phyloP scores from a whole-genome alignment of 2,113 vertebrate species.

The Bombycilla garrulus region DNA sequence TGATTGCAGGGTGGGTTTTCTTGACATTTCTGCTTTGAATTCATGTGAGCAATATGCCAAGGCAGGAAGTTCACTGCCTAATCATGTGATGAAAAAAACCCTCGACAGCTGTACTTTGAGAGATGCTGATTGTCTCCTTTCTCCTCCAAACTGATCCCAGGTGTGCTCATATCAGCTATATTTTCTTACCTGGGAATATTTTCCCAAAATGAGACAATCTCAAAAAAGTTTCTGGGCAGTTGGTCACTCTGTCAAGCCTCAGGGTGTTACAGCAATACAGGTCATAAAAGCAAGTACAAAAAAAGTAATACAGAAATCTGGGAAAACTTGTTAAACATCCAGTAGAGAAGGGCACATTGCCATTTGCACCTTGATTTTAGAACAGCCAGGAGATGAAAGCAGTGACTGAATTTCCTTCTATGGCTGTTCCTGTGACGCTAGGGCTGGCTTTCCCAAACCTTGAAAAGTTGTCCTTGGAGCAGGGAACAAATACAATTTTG shows the following conservation, averaged over 20 bases:
- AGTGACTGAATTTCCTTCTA: neutral
- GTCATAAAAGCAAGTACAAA: neutral
- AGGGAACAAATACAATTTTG: neutral
- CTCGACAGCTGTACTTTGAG: neutral
- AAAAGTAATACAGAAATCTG: neutral
- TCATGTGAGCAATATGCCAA: neutral
- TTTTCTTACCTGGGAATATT: neutral
- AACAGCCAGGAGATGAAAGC: neutral
- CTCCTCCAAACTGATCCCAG: neutral
- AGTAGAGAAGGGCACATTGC: neutral
- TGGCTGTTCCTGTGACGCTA: neutral
- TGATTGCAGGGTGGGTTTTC: neutral
- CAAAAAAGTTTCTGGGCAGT: neutral
- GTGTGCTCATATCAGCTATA: rapidly evolving
- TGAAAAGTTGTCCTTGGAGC: neutral
- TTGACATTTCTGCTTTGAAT: neutral
- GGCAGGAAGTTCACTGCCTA: neutral
- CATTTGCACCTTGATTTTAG: neutral
- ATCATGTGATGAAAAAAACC: neutral
- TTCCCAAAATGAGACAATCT: neutral
- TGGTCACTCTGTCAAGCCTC: neutral
- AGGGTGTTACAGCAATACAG: neutral
- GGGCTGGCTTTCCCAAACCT: neutral
- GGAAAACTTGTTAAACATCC: neutral
- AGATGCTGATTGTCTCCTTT: neutral